Evolutionary conservation across 2,888 invertebrate species (phyloP), one percentile per base, ranked within the genome.

Genomic region (Piscicola geometra): DNA sequence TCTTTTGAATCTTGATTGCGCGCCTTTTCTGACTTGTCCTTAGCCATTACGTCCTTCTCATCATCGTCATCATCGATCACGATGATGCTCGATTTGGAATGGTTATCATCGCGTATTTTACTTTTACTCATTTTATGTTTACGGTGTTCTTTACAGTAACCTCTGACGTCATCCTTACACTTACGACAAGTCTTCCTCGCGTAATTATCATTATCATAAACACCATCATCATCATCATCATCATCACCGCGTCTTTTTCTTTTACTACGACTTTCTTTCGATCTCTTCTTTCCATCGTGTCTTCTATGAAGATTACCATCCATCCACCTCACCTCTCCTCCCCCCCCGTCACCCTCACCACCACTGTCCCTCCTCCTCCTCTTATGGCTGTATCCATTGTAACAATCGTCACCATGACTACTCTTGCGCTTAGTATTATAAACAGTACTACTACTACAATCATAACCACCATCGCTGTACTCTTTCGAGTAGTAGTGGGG

Each of bases 41-140:
- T 56, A 18, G 9, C n/a, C 5, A 5, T n/a, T n/a, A 3, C 25
- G 3, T 56, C 60, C 5, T 18, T n/a, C n/a, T 56, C 60, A 5
- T 56, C 60, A 3, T 56, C 60, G 3, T 56, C 60, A 56, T 56
- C 60, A 56, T 56, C 60, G 60, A 56, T 56, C 3, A 56, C 25
- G 25, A 56, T 56, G 25, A 56, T 56, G 60, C 25, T 56, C n/a
- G 60, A 5, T 21, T 56, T 56, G 21, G 5, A 47, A 47, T 47
- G 9, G 50, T 21, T 47, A 9, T 47, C 21, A 21, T 47, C 50
- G 21, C 21, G 50, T n/a, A n/a, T 41, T 5, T 41, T 15, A 56
- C 41, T 25, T 28, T 66, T 66, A 64, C 50, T 47, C 25, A 73
- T 76, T 30, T 66, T 74, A 33, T 66, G 74, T 25, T 74, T 60